Percentiles rank a stretch among this genome's conserved stretches.
Conservation (phyloP, 1,140 invertebrate genomes). For the Atta colombica region DNA sequence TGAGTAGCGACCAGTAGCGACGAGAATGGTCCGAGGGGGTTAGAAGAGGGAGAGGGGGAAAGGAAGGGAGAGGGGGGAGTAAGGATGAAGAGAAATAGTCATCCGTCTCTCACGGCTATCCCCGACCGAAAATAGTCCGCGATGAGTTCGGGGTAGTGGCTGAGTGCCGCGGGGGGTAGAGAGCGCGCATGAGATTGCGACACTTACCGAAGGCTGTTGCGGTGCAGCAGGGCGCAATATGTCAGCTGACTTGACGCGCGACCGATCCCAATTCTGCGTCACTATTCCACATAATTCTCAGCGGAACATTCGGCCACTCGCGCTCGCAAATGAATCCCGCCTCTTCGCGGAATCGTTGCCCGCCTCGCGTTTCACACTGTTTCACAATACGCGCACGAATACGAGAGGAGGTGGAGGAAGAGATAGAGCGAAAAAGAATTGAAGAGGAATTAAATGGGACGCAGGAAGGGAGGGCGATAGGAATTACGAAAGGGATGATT, state of each 20-base stretch:
- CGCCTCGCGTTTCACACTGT: slow-evolving; percentile 57
- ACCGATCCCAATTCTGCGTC: slow-evolving; percentile 83
- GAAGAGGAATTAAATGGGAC: background rate
- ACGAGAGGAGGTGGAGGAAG: background rate
- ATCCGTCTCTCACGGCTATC: slow-evolving; percentile 31
- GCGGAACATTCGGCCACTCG: slow-evolving; percentile 70
- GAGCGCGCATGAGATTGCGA: slow-evolving; percentile 73
- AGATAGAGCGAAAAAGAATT: background rate
- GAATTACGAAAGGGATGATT: background rate
- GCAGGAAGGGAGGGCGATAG: background rate
- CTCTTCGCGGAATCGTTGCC: slow-evolving; percentile 28
- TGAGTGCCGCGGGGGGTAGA: slow-evolving; percentile 48
- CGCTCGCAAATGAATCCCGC: slow-evolving; percentile 51
- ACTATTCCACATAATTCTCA: slow-evolving; percentile 86
- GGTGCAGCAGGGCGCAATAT: slow-evolving; percentile 87
- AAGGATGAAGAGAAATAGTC: background rate
- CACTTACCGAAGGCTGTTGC: slow-evolving; percentile 86
- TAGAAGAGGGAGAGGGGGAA: background rate
- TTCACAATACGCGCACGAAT: slow-evolving; percentile 63
- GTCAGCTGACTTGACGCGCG: slow-evolving; percentile 87
- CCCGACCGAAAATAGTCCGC: slow-evolving; percentile 40
- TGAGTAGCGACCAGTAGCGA: background rate
- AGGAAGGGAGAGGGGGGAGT: background rate
- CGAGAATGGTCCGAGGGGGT: background rate
- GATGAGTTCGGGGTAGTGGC: background rate